These are phyloP conservation scores for Maccullochella peelii DNA, from an alignment of 2,113 vertebrate genomes.

Conservation along the genomic window DNA sequence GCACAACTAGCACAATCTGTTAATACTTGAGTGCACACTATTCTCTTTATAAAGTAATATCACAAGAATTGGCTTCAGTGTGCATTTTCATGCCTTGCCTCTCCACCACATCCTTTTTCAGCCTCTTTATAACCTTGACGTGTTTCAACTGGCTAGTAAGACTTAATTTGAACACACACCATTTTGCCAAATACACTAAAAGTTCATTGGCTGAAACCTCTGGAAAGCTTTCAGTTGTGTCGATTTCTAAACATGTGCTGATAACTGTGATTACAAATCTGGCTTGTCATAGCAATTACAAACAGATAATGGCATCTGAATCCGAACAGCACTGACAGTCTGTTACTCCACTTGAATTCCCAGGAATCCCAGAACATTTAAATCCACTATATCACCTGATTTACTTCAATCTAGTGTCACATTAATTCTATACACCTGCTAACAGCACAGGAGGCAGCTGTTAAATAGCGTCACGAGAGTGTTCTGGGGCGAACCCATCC, in stretches of 20 bases:
- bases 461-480: constrained; percentile 1
- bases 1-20: not conserved
- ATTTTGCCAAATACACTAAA: constrained; percentile 50
- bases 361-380: not conserved
- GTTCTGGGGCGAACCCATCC: constrained; percentile 13
- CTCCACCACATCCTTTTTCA: constrained; percentile 50
- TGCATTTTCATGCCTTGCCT: constrained; percentile 11
- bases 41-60: constrained; percentile 2
- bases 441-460: constrained; percentile 23
- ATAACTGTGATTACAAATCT: constrained; percentile 27
- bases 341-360: not conserved
- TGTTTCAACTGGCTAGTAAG: constrained; percentile 26
- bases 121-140: constrained; percentile 39
- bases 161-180: constrained; percentile 15
- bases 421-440: not conserved
- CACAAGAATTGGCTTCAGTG: constrained; percentile 13
- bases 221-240: constrained; percentile 36
- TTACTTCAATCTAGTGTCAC: constrained; percentile 2
- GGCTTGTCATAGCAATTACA: constrained; percentile 31
- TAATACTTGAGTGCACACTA: not conserved
- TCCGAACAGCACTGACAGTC: not conserved
- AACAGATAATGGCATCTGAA: constrained; percentile 4
- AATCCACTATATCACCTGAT: not conserved
- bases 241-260: constrained; percentile 8
- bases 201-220: constrained; percentile 41